Conservation (phyloP, 2,113 vertebrate genomes). For the Dicerorhinus sumatrensis region DNA sequence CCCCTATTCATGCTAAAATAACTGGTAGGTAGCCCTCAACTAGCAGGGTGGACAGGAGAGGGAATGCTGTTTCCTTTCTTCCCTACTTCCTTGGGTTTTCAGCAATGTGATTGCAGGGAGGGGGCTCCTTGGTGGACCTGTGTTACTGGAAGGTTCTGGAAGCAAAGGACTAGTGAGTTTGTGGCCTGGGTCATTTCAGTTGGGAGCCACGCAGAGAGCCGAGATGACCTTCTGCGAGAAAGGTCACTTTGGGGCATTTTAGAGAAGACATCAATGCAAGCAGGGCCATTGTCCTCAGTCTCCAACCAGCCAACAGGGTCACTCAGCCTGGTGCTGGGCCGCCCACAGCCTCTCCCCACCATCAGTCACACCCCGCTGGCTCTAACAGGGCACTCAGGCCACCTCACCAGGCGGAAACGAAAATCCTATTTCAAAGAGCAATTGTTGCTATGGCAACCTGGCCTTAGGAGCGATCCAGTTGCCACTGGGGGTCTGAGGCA, state of each 20-base stretch:
- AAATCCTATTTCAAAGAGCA: constrained; percentile 43
- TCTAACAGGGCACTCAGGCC: constrained; percentile 42
- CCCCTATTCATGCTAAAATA: accelerated
- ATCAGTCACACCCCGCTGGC: not conserved
- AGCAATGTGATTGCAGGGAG: not conserved
- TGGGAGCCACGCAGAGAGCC: not conserved
- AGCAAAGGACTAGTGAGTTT: not conserved
- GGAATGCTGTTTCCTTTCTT: not conserved
- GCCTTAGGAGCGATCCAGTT: not conserved
- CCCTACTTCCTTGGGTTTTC: not conserved
- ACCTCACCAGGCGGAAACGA: constrained; percentile 23
- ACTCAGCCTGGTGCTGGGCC: accelerated
- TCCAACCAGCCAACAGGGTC: not conserved
- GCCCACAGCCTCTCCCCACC: not conserved
- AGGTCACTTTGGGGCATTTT: not conserved
- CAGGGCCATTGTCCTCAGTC: not conserved
- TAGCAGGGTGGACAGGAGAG: accelerated
- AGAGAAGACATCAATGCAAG: not conserved
- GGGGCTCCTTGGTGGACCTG: not conserved
- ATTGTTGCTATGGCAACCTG: constrained; percentile 69
- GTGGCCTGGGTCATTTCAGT: not conserved
- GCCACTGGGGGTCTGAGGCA: not conserved
- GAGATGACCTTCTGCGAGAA: not conserved
- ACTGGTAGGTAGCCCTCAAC: not conserved
- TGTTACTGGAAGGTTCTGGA: not conserved